Evolutionary conservation across 2,113 vertebrate species (phyloP).

Genomic region (Nycticebus coucang): DNA sequence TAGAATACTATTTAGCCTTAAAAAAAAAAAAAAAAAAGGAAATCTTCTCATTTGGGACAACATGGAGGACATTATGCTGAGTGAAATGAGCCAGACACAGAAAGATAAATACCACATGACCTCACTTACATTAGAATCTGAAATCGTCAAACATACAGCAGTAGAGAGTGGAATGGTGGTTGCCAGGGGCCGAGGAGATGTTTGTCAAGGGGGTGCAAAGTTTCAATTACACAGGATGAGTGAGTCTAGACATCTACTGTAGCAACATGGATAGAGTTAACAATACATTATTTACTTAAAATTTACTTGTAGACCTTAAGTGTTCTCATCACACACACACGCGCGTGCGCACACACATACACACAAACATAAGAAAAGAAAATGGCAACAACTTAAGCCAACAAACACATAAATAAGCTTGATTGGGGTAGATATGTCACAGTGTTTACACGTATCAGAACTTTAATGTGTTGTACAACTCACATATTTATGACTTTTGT

Average conservation of each 20-base stretch:
- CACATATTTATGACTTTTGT: background rate
- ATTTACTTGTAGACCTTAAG: no score
- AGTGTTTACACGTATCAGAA: no score
- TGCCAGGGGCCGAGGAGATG: background rate
- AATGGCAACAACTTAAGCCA: no score
- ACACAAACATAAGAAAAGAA: background rate
- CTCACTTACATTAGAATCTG: no score
- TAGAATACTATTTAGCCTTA: background rate
- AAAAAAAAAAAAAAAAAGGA: background rate
- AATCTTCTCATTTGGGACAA: background rate
- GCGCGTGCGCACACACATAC: background rate
- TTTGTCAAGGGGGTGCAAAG: background rate
- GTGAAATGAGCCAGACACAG: background rate
- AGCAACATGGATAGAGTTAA: rapidly evolving
- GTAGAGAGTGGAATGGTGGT: background rate
- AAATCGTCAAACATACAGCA: background rate
- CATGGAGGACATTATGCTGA: background rate
- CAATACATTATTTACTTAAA: rapidly evolving
- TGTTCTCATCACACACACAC: rapidly evolving
- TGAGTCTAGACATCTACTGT: rapidly evolving
- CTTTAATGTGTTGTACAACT: background rate
- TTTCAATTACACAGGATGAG: background rate
- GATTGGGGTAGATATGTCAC: no score
- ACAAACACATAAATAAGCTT: no score
- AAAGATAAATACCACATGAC: background rate